Base-by-base conservation (phyloP, 2,888 invertebrate genomes). In the Lithodes maja region DNA sequence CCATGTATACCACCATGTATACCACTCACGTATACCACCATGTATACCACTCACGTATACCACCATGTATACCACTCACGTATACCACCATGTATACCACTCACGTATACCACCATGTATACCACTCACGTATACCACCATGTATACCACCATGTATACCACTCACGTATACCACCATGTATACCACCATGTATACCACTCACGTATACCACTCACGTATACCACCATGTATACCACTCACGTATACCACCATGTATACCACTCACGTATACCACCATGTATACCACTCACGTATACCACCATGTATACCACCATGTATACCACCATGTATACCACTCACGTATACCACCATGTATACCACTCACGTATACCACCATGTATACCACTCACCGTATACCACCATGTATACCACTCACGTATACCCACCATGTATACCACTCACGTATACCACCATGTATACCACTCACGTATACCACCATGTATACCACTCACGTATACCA, bases 221-320 rank as follows among this genome's bases (percentile, higher is more conserved):
- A 61, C 1, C 1, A 61, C 61, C 15, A 61, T 15, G 9, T 12
- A 12, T 15, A 61, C 61, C 61, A 61, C 3, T 74, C 74, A n/a
- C n/a, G n/a, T n/a, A 3, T 74, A 74, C 74, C 3, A 74, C 33
- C 74, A 74, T 74, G n/a, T n/a, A n/a, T n/a, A n/a, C n/a, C n/a
- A n/a, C n/a, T n/a, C n/a, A n/a, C n/a, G n/a, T n/a, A n/a, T n/a
- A n/a, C n/a, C n/a, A n/a, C n/a, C n/a, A n/a, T n/a, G n/a, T n/a
- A n/a, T n/a, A n/a, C n/a, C n/a, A n/a, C n/a, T n/a, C n/a, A n/a
- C n/a, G n/a, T n/a, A n/a, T n/a, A 74, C 3, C 61, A 61, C 61
- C 61, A 61, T 61, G 3, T 7, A 7, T 61, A 61, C 61, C 61
- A 61, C 61, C 61, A 61, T 12, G 3, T 7, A 3, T 12, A 61